These are phyloP conservation scores for Girardinus metallicus DNA, from an alignment of 2,797 vertebrate genomes.

Conservation along the genomic window DNA sequence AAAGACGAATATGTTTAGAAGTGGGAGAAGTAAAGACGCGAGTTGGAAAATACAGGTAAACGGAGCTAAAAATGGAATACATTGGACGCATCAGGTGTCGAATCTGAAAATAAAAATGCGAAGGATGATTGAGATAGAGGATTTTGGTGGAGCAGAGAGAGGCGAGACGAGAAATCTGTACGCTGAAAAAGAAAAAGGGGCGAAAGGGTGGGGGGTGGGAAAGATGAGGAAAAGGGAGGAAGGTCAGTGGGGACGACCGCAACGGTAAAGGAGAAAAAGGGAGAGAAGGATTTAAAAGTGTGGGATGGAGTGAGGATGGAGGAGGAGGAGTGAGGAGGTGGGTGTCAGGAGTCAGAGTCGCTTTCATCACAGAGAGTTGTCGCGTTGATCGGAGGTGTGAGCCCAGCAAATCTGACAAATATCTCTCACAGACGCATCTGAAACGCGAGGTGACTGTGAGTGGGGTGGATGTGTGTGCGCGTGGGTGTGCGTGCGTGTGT, in stretches of 20 bases:
- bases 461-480: constrained; percentile 17
- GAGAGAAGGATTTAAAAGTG: constrained; percentile 15
- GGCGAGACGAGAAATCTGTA: not conserved
- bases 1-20: not conserved
- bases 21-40: not conserved
- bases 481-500: constrained; percentile 22
- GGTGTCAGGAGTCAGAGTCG: constrained; percentile 61
- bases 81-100: not conserved
- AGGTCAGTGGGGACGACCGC: not conserved
- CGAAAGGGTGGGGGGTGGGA: not conserved
- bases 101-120: not conserved
- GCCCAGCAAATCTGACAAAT: constrained; percentile 66
- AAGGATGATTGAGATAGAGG: not conserved
- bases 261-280: not conserved
- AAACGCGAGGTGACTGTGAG: constrained; percentile 30
- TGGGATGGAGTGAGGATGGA: constrained; percentile 28
- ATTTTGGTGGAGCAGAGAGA: not conserved
- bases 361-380: constrained; percentile 61
- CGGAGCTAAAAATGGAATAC: not conserved
- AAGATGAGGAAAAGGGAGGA: not conserved
- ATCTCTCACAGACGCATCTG: constrained; percentile 36
- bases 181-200: not conserved
- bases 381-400: constrained; percentile 67
- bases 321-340: constrained; percentile 41
- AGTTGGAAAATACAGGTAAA: constrained; percentile 3